phyloP scores from a whole-genome alignment of 92 coral and sea anemone species.

The Parazoanthus atlanticus region DNA sequence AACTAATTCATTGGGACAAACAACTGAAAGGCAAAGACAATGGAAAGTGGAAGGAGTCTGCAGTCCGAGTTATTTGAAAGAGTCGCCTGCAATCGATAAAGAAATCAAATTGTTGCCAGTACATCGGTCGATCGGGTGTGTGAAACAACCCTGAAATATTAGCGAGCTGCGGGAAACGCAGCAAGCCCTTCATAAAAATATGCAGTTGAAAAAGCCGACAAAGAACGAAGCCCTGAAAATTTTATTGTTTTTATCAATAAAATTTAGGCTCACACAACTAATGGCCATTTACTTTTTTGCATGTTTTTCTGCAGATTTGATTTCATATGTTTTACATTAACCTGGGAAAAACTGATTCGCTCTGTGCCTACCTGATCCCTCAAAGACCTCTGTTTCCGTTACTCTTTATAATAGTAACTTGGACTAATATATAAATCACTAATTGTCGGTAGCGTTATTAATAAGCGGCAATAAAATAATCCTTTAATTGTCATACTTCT shows the following conservation, averaged over 20 bases:
- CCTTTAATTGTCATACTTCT: conserved; percentile 30
- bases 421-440: neutral
- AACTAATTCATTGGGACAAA: conserved; percentile 1
- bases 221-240: neutral
- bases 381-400: neutral
- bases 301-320: neutral
- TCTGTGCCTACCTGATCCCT: neutral
- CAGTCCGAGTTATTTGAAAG: neutral
- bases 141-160: neutral
- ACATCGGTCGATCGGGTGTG: neutral
- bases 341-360: neutral
- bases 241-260: neutral
- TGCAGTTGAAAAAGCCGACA: neutral
- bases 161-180: neutral
- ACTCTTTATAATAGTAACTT: neutral
- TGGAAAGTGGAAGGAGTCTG: neutral
- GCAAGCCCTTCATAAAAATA: neutral
- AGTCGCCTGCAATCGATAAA: neutral
- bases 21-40: neutral
- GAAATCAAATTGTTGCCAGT: neutral
- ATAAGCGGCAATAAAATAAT: conserved; percentile 38
- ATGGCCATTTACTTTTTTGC: neutral
- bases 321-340: neutral
- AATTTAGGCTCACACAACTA: neutral
- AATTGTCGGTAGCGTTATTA: conserved; percentile 34